Base-by-base conservation (phyloP, 2,797 vertebrate genomes). In the Protonibea diacanthus region DNA sequence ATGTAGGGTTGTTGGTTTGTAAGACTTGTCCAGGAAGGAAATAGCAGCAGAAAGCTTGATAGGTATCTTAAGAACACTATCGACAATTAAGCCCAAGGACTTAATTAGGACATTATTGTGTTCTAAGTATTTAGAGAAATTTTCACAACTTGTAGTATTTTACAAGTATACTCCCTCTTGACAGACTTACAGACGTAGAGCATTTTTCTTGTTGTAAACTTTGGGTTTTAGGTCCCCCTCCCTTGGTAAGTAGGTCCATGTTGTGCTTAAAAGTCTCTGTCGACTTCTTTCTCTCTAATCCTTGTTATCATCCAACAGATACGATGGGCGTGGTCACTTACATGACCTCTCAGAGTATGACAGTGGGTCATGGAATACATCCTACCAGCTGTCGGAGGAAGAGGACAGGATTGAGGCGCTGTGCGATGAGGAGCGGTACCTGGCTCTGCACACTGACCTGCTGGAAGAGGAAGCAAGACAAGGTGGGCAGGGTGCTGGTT, bases 291-390 rank as follows among this genome's bases (percentile, higher is more conserved):
- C 72, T 64, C 65, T 92, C 93, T 97, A 97, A 99, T 95, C 94
- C 95, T 64, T 7, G 33, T 57, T 89, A 94, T 97, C 95, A 66
- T 90, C 86, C 96, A 96, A 94, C 97, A 99, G 98, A 96, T 99
- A 99, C 2, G 98, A 99, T 93, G 98, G 98, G 69, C 97, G 98
- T 21, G 98, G 98, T 96, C 98, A 99, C 95, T 97, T 99, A 72
- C 98, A 99, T 95, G 98, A 99, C 96, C 98, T 99, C 79, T 99
- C 98, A 86, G 98, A 99, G 84, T 99, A 98, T 25, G 98, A 99
- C 75, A 97, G 98, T 23, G 98, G 97, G 83, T 99, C 98, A 0
- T 99, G 98, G 98, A 99, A 99, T 94, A 96, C 97, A 83, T 97
- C 96, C 89, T 98, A 99, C 92, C 97, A 98, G 7, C 95, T 99